A percentile compares a stretch with the other conserved stretches of the same genome.
phyloP scores from a whole-genome alignment of 2,113 vertebrate genomes.

The Craseonycteris thonglongyai region DNA sequence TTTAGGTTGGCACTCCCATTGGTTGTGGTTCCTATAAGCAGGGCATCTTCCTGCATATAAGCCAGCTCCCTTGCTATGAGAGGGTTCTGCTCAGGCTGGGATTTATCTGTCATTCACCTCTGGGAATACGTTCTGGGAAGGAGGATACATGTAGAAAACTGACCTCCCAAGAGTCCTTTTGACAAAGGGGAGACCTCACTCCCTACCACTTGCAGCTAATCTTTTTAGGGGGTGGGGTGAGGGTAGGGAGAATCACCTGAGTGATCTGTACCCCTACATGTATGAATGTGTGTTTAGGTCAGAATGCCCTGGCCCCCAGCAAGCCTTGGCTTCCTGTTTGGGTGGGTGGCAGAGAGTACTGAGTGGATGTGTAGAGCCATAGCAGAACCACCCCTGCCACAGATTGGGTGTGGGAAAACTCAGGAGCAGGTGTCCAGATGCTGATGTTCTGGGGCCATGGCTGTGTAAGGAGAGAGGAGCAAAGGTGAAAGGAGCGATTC shows the following conservation, averaged over 20 bases:
- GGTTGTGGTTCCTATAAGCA: background rate
- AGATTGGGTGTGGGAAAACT: background rate
- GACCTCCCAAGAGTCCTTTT: background rate
- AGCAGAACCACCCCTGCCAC: background rate
- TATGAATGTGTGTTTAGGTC: background rate
- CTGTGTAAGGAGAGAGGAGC: background rate
- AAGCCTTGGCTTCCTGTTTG: background rate
- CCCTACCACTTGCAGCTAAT: background rate
- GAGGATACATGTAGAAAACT: background rate
- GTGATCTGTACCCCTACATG: background rate
- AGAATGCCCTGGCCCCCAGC: background rate
- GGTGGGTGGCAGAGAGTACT: background rate
- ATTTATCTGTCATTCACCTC: background rate
- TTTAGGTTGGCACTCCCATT: background rate
- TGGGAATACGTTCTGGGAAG: constrained; percentile 7
- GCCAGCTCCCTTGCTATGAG: background rate
- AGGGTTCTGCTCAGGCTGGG: background rate
- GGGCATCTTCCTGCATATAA: background rate
- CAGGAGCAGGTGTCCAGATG: background rate
- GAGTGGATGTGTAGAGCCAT: background rate
- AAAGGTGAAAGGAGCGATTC: background rate
- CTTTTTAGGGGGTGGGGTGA: background rate
- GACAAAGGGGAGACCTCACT: background rate
- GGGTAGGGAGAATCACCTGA: background rate
- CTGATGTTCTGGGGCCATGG: background rate